Evolutionary conservation across 2,888 invertebrate species (phyloP).

Genomic region (Ditula angustiorana): DNA sequence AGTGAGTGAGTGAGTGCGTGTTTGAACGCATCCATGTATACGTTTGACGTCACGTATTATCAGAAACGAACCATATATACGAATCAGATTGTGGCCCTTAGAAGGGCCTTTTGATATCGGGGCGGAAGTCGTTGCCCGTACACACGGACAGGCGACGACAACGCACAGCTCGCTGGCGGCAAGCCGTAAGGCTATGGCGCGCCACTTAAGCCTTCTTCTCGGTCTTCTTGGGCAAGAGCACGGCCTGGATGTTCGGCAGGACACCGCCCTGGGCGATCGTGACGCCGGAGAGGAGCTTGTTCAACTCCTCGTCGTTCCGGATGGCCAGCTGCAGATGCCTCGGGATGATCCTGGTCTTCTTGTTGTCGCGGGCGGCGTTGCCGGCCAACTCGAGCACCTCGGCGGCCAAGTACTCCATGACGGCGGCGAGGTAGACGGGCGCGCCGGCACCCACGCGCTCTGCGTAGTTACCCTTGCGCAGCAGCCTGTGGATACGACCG

Average conservation of each 20-base stretch:
- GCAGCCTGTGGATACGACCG: slow-evolving; percentile 82
- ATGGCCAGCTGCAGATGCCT: slow-evolving; percentile 91
- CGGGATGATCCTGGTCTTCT: slow-evolving; percentile 90
- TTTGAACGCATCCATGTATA: not conserved
- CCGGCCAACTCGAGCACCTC: slow-evolving; percentile 88
- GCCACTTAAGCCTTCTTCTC: slow-evolving; percentile 50
- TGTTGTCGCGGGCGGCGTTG: slow-evolving; percentile 88
- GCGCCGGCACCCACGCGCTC: slow-evolving; percentile 83
- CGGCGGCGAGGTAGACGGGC: slow-evolving; percentile 82
- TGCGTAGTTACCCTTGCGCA: slow-evolving; percentile 87
- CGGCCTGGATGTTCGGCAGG: slow-evolving; percentile 92
- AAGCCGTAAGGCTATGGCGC: not conserved
- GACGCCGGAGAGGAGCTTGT: slow-evolving; percentile 89
- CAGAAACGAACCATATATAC: not conserved
- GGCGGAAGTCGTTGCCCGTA: not conserved
- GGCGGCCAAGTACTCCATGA: slow-evolving; percentile 88
- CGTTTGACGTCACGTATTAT: not conserved
- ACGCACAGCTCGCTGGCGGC: not conserved
- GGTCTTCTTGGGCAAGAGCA: slow-evolving; percentile 90
- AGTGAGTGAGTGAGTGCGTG: not conserved
- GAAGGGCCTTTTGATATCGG: slow-evolving; percentile 30
- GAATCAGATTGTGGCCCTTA: slow-evolving; percentile 36
- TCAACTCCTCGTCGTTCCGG: slow-evolving; percentile 92
- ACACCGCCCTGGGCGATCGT: slow-evolving; percentile 90
- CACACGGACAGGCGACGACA: no score